These are phyloP conservation scores for Telmatochromis brachygnathus DNA, from an alignment of 2,113 vertebrate genomes.

Conservation along the genomic window DNA sequence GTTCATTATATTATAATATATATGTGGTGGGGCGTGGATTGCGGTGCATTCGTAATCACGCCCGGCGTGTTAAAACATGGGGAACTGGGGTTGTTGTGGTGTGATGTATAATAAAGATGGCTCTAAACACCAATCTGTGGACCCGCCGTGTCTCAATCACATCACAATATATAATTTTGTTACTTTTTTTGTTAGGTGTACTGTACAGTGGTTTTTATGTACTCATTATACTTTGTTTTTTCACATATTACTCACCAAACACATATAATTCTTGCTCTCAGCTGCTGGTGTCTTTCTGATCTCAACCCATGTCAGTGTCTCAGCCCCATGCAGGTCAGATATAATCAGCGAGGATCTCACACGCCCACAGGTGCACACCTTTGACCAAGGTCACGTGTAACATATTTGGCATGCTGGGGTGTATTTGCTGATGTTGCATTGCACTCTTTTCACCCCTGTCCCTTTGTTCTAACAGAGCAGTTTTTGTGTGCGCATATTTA, in stretches of 20 bases:
- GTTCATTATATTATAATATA: neutral
- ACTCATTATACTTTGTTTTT: neutral
- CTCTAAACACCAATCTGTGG: neutral
- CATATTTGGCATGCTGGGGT: neutral
- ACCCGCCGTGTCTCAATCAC: neutral
- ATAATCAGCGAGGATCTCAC: neutral
- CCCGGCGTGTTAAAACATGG: neutral
- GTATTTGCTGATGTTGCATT: neutral
- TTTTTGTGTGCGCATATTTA: neutral
- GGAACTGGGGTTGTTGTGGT: neutral
- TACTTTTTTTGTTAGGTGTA: neutral
- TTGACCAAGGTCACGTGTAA: conserved; percentile 13
- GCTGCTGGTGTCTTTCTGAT: neutral
- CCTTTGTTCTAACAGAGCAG: neutral
- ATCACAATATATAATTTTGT: neutral
- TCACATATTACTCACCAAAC: neutral
- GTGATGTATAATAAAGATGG: neutral
- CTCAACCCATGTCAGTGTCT: neutral
- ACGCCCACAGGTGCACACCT: neutral
- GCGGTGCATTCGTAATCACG: neutral
- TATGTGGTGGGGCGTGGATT: neutral
- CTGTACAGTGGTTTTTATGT: neutral
- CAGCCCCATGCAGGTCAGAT: conserved; percentile 28
- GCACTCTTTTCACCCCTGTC: neutral
- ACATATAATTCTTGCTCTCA: neutral